phyloP scores from a whole-genome alignment of 2,113 vertebrate genomes.

The Opisthocomus hoazin region DNA sequence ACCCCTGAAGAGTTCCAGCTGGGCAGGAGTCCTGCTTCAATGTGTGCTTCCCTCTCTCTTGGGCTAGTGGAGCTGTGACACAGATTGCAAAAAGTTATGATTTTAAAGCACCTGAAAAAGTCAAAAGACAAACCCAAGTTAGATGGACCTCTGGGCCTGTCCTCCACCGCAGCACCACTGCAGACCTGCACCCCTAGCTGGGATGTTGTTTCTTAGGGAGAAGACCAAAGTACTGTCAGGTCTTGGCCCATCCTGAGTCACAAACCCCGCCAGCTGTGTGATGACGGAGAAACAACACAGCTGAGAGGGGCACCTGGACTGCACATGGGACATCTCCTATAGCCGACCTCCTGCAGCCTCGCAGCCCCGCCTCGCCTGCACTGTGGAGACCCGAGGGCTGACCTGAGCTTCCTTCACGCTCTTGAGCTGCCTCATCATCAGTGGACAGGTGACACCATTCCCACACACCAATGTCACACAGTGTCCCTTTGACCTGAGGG shows the following conservation, averaged over 20 bases:
- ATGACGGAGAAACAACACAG: neutral
- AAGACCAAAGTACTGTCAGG: neutral
- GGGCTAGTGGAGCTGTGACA: neutral
- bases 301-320: neutral
- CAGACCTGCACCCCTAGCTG: neutral
- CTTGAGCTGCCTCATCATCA: neutral
- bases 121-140: neutral
- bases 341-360: neutral
- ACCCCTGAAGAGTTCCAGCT: neutral
- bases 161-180: neutral
- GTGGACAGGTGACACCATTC: neutral
- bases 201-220: neutral
- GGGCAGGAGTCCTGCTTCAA: neutral
- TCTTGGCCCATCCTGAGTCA: neutral
- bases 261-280: neutral
- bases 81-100: neutral
- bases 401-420: neutral
- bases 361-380: neutral
- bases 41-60: neutral
- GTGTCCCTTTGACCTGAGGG: neutral
- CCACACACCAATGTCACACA: neutral
- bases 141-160: neutral
- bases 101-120: neutral
- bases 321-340: neutral
- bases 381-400: neutral